Percentiles rank a stretch among this genome's conserved stretches.
These are phyloP conservation scores for Galaxias olidus DNA, from an alignment of 2,797 vertebrate genomes.

Conservation along the genomic window DNA sequence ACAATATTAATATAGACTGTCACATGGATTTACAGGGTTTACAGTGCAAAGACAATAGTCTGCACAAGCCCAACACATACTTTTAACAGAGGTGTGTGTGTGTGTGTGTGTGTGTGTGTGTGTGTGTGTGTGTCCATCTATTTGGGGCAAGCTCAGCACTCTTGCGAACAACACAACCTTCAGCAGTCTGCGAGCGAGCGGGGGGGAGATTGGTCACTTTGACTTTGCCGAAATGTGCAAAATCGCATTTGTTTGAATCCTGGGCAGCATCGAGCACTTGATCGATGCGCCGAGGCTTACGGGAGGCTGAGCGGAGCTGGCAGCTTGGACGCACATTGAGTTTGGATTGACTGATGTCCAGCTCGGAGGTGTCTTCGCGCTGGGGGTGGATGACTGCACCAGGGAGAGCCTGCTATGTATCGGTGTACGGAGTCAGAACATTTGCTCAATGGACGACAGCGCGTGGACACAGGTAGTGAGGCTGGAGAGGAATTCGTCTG, in stretches of 20 bases:
- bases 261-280: conserved; percentile 53
- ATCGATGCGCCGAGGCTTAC: conserved; percentile 60
- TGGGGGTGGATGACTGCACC: neutral
- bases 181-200: conserved; percentile 28
- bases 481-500: no score
- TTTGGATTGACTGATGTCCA: conserved; percentile 56
- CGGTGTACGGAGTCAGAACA: neutral
- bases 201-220: conserved; percentile 48
- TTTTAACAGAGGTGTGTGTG: no score
- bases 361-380: conserved; percentile 43
- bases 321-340: conserved; percentile 55
- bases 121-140: neutral
- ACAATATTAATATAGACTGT: neutral
- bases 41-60: neutral
- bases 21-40: neutral
- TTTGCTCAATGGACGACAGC: neutral
- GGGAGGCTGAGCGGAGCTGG: conserved; percentile 52
- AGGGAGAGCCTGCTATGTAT: neutral
- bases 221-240: conserved; percentile 65
- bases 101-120: no score
- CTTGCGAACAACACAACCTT: conserved; percentile 41
- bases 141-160: conserved; percentile 34
- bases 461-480: no score
- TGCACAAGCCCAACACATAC: no score
- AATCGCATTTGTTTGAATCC: conserved; percentile 50